Base-by-base conservation (phyloP, 2,888 invertebrate species). In the Tinea pellionella region DNA sequence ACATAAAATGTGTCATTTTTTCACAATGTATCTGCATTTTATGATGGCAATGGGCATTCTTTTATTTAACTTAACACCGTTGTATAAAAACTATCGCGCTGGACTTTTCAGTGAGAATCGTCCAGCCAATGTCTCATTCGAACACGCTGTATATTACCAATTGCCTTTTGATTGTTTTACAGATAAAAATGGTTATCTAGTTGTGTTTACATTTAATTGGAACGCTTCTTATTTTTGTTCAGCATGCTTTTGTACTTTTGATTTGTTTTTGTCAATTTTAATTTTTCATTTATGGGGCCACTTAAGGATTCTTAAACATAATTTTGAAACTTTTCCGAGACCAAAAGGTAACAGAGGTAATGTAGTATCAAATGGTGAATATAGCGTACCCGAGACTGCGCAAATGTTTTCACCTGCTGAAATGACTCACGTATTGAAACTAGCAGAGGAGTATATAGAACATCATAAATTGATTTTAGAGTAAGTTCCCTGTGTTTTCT, bases 201-300 rank as follows among this genome's bases (percentile, higher is more conserved):
- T 53, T 12, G 24, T 53, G 3, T 53, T 53, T 53, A 9, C 53
- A 12, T 53, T 53, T 53, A 53, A 53, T 24, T 53, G 53, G 53
- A 53, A 16, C 11, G 19, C 53, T 12, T 57, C 63, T 4, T 61
- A 60, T 15, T 47, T 8, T 24, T 63, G 63, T 37, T 15, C 59
- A 1, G 13, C 43, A 2, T 30, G 18, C 43, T 15, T 64, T 12
- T 63, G 61, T 41, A 29, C 62, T 8, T 60, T 61, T 12, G 66
- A 65, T 47, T 59, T 64, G 15, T 59, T 63, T 19, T 11, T 65
- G 7, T 59, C 59, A 8, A 15, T 66, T 6, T 57, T 65, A 41
- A 60, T 64, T 12, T 62, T 66, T 29, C 64, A 66, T 62, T 60
- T 66, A 9, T 62, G 65, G 13, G 66, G 63, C 2, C 66, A 65